Base-by-base conservation (phyloP, 2,888 invertebrate species). In the Flexamia atlantica region DNA sequence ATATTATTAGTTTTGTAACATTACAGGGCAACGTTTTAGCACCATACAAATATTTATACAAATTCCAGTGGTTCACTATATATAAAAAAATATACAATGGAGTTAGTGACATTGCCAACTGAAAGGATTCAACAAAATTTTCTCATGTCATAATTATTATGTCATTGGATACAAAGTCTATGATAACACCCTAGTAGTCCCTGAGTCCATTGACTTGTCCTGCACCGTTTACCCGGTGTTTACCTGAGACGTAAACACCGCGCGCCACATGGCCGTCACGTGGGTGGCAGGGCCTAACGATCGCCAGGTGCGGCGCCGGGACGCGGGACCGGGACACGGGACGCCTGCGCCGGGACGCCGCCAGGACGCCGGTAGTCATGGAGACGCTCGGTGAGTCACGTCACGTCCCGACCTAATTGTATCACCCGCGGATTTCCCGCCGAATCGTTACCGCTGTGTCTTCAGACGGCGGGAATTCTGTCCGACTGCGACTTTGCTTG, bases 341-440 rank as follows among this genome's bases (percentile, higher is more conserved):
- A 36, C 72, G 72, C 36, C 17, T 68, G 68, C 68, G 68, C 36
- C 36, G 72, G 28, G 30, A 23, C 57, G 20, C 12, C 25, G n/a
- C 68, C 14, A n/a, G 28, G n/a, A 17, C 53, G 17, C 70, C n/a
- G 23, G 76, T 79, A 14, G 32, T 36, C 79, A 79, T 79, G 79
- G 57, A 17, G 46, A 79, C 79, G 57, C 57, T 57, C 57, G 40
- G 57, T 79, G 79, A 79, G 79, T 79, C 79, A 79, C 57, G 28
- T 30, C 79, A 79, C 79, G 79, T 79, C 53, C 57, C 30, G 32
- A 79, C 79, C 79, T 79, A 79, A 79, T 79, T 79, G 79, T 79
- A 79, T 79, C 79, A 79, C 57, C 50, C n/a, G 53, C 10, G 79
- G 79, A 79, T 79, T 79, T 79, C 79, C 79, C 79, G 79, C 5